Evolutionary conservation across 2,888 invertebrate genomes (phyloP), one percentile per base, ranked within the genome.

Genomic region (Zonitis immaculata): DNA sequence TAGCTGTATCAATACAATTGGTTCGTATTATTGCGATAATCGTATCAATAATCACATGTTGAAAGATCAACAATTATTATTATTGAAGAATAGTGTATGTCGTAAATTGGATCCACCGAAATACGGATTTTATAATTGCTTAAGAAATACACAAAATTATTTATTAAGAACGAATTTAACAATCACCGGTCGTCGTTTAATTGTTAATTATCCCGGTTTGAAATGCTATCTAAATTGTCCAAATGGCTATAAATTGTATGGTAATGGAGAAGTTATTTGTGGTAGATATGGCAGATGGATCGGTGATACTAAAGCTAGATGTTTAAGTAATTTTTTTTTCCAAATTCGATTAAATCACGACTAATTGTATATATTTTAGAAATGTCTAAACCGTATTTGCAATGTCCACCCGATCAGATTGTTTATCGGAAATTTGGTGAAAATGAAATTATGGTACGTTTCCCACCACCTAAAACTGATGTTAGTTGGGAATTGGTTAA

Each of bases 1-100:
- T 57, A 78, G 78, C 32, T 88, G 87, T 70, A 75, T 82, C 58
- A 88, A 88, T 68, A 81, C 79, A 0, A 77, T 77, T 3, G 87
- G 87, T n/a, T 81, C 84, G 1, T 87, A 81, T 70, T 69, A 70
- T 16, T 82, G 82, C 60, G 68, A 61, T 11, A 57, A 63, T 28
- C 22, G 59, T 11, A 32, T 20, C 8, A 20, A 26, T 42, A 5
- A 14, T 8, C 2, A 8, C 3, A 18, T 20, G 18, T 9, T 20
- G 6, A 5, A 20, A 39, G 18, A 39, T 20, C 39, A n/a, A 58
- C 58, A 71, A 6, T 78, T 12, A 5, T 8, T 9, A n/a, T n/a
- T n/a, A n/a, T n/a, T n/a, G n/a, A n/a, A n/a, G 12, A 32, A 32
- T 14, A 32, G 49, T 1, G 49, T 49, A 6, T 65, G 80, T 61